phyloP scores from a whole-genome alignment of 2,797 vertebrate species.

The Meriones psammophilus region DNA sequence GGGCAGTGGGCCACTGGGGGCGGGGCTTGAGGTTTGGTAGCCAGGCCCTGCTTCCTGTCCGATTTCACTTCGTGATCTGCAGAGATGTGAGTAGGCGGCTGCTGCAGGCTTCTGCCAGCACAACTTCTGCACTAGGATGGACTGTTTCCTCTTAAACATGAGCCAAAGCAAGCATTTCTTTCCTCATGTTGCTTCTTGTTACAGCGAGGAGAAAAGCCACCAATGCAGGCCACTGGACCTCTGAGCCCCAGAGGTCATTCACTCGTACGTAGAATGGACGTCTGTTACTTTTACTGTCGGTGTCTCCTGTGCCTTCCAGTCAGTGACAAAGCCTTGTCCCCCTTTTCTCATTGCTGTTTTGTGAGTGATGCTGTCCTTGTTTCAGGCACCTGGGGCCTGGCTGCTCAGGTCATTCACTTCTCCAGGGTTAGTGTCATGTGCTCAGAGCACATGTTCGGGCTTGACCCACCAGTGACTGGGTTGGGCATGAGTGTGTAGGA shows the following conservation, averaged over 20 bases:
- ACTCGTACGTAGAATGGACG: not conserved
- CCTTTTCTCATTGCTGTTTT: not conserved
- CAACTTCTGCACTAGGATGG: not conserved
- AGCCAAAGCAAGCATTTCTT: not conserved
- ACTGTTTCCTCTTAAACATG: not conserved
- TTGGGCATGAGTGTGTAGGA: too few species aligned
- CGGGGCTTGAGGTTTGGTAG: not conserved
- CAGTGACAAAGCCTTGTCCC: not conserved
- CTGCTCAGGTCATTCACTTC: not conserved
- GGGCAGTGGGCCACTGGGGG: not conserved
- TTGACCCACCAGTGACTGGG: not conserved
- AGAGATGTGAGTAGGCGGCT: not conserved
- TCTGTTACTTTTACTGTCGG: not conserved
- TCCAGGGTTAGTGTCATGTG: not conserved
- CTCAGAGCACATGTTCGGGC: not conserved
- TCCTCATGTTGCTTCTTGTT: not conserved
- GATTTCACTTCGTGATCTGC: not conserved
- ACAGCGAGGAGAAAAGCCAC: not conserved
- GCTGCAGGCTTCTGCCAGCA: not conserved
- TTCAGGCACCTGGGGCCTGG: not conserved
- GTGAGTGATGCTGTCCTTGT: not conserved
- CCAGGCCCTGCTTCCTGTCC: not conserved
- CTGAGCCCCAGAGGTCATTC: not conserved
- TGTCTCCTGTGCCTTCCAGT: not conserved
- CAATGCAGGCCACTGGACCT: not conserved